Percentiles rank a stretch among this genome's conserved stretches.
Evolutionary conservation across 2,797 vertebrate species (phyloP).

Genomic region (Neopelma chrysocephalum): DNA sequence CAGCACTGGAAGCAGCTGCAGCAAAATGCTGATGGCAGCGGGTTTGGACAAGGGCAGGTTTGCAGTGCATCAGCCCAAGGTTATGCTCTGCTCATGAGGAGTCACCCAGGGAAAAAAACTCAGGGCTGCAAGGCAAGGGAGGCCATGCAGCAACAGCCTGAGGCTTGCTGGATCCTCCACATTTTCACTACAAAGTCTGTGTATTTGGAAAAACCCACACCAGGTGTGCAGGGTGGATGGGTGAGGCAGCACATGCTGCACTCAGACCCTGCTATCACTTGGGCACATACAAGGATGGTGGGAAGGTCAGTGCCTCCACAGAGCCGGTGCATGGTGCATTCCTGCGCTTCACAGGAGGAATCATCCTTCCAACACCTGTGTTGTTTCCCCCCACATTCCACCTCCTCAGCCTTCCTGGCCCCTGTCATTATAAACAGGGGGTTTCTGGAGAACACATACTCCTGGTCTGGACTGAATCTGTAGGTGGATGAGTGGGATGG

Average conservation of each 20-base stretch:
- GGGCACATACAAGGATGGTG: neutral
- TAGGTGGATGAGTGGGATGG: neutral
- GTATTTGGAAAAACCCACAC: neutral
- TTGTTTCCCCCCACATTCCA: neutral
- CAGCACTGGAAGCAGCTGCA: conserved; percentile 23
- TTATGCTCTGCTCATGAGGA: neutral
- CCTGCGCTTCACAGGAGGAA: neutral
- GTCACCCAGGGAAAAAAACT: neutral
- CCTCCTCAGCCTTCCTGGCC: neutral
- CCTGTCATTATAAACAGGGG: accelerated
- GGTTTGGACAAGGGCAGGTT: neutral
- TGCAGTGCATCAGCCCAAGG: neutral
- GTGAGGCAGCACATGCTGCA: accelerated
- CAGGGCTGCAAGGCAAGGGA: neutral
- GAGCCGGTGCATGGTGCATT: neutral
- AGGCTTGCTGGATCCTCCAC: neutral
- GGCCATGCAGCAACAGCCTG: neutral
- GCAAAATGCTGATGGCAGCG: conserved; percentile 37
- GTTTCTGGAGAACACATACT: neutral
- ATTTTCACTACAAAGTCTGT: neutral
- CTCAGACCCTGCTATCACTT: neutral
- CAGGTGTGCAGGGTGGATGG: accelerated
- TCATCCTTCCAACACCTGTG: accelerated
- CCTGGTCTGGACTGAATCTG: neutral
- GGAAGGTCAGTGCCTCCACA: accelerated